A percentile compares a stretch with the other conserved stretches of the same genome.
These are phyloP conservation scores for Calidris pygmaea DNA, from an alignment of 2,113 vertebrate species.

Conservation along the genomic window DNA sequence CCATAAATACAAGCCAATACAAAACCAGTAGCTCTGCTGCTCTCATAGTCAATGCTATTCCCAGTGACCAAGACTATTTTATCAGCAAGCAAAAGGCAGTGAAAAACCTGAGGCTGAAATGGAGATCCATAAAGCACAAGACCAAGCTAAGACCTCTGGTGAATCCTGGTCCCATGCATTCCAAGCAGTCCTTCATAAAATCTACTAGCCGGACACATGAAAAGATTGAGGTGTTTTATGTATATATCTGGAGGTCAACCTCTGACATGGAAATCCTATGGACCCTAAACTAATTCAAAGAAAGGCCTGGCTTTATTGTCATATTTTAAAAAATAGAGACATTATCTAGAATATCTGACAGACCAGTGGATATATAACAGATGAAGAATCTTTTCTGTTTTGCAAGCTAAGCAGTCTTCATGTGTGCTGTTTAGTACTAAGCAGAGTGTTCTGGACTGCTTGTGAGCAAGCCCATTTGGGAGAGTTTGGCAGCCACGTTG, in stretches of 20 bases:
- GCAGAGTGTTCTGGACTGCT: not conserved
- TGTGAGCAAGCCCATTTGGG: not conserved
- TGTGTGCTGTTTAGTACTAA: not conserved
- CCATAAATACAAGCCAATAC: not conserved
- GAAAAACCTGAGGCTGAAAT: not conserved
- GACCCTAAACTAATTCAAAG: not conserved
- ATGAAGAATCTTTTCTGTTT: not conserved
- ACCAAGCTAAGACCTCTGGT: not conserved
- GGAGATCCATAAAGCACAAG: not conserved
- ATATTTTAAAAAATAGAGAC: not conserved
- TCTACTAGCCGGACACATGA: not conserved
- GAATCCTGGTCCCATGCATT: not conserved
- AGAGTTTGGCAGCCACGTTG: not conserved
- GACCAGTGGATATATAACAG: not conserved
- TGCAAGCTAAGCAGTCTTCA: not conserved
- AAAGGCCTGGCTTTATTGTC: not conserved
- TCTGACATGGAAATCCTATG: not conserved
- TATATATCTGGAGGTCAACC: not conserved
- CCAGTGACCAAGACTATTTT: not conserved
- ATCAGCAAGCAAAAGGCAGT: not conserved
- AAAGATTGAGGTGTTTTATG: not conserved
- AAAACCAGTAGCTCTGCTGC: not conserved
- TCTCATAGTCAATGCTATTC: not conserved
- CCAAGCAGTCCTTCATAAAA: not conserved
- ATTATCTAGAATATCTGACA: not conserved